Base-by-base conservation (phyloP, 2,888 invertebrate species). In the Onthophagus sagittarius region DNA sequence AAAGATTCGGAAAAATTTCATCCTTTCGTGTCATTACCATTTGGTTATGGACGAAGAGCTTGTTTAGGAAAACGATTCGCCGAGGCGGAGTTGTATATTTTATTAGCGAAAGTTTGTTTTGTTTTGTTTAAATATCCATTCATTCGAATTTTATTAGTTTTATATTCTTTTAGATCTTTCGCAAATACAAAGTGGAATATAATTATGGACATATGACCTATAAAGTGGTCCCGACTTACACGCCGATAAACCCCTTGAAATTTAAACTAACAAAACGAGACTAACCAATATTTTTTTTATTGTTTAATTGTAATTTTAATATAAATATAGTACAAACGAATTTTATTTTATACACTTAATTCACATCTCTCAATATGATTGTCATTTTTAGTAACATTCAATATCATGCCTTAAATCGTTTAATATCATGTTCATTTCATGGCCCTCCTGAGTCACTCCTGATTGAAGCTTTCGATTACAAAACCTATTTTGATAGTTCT, bases 11-110 rank as follows among this genome's bases (percentile, higher is more conserved):
- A 90, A 81, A 88, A 89, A 88, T 91, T 92, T 74, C 92, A 93
- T 84, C 93, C 92, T 32, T 93, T 92, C 82, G 91, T 92, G 0
- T 90, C 91, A 71, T 86, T 93, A 75, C 93, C 93, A 9, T 93
- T 93, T 84, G 93, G 93, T 5, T 93, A 91, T 82, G 93, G 93
- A 0, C 88, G 93, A 73, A 87, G 93, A 77, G 93, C 92, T 87
- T 94, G 93, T 84, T 87, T 93, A 79, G 94, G 94, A 70, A 89
- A 93, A 79, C 87, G 94, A 80, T 93, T 94, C 84, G 94, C 94
- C 14, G 94, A 94, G 85, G 91, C 91, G 70, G 94, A 94, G 85
- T 85, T 94, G 79, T 91, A 93, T 80, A 90, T 92, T 76, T 84
- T 93, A 79, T 82, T 93, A 69, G 90, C 92, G n/a, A 93, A 92